Base-by-base conservation (phyloP, 2,797 vertebrate species). In the Myotis planiceps region DNA sequence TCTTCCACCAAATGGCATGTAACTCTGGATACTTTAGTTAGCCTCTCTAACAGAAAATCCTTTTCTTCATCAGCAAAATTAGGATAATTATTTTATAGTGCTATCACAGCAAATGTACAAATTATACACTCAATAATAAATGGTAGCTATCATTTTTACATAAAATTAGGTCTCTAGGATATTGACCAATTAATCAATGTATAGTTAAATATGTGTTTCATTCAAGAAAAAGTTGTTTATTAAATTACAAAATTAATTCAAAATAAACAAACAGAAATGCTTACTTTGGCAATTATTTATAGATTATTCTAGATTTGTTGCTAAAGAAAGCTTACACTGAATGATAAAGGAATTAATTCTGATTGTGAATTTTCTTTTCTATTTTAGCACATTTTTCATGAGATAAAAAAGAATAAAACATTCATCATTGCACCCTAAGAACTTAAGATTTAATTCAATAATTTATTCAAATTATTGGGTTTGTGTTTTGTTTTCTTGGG, bases 31-130 rank as follows among this genome's bases (percentile, higher is more conserved):
- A 94, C 49, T 90, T 60, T 68, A 51, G 25, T 80, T 85, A 95
- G 58, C 25, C 1, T 81, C 15, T 84, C 32, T 92, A 87, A 85
- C 45, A 83, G 29, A 80, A 95, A 96, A 91, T 80, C 78, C 5
- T 78, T 96, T 87, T 94, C 16, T 6, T 94, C 45, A 89, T 87
- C 42, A 87, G 51, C 71, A 87, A 94, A 93, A 87, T 94, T 96
- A 89, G n/a, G 96, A 95, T 88, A 96, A 86, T 91, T 85, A 83
- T 88, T 95, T 85, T 76, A 91, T 95, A 95, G n/a, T 89, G 75
- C 49, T 94, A 89, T 90, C 81, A 80, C 3, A 83, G 83, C 60
- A 89, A 95, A 29, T 92, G 3, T 81, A 91, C 9, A 91, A 95
- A 94, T 95, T 72, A 89, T 91, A 15, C 29, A 84, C 75, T 88